Base-by-base conservation (phyloP, 2,888 invertebrate species). In the Microctonus brassicae region DNA sequence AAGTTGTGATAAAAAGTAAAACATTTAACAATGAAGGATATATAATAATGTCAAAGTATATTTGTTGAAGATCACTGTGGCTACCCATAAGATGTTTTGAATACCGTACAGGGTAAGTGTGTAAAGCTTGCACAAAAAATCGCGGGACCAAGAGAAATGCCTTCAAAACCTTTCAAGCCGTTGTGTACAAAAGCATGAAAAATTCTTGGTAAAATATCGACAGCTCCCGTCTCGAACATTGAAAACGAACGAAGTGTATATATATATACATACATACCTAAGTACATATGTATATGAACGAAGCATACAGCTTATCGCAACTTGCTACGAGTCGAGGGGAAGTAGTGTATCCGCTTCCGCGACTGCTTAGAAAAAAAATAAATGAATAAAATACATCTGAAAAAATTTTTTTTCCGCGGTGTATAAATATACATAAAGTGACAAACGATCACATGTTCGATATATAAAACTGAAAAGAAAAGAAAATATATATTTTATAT, bases 131-230 rank as follows among this genome's bases (percentile, higher is more conserved):
- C 66, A 42, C 36, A 69, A 53, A 62, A 69, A 67, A 68, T 26
- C 53, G 39, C 42, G 64, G 26, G 64, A 39, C 29, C 34, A 17
- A 61, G 68, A 39, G 62, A 62, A 62, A 66, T 57, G 53, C 66
- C 47, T 71, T 66, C 53, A 66, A 58, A 71, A 66, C 60, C 71
- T 71, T 71, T 71, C 71, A 71, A 73, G 73, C 72, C 69, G 71
- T 17, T 47, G 60, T 73, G 67, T 68, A 69, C 75, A n/a, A 73
- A 75, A 73, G 75, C 75, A 73, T 73, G 75, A 75, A 75, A 75
- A 75, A 75, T 75, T 73, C 75, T 67, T 68, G 64, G 73, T 72
- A 73, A 73, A 68, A 75, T 75, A 74, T 74, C 75, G 75, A 75
- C 75, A 75, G 75, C 72, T 73, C 64, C 60, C 73, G 65, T 73